phyloP scores from a whole-genome alignment of 2,888 invertebrate genomes.

The Philereme transversata region DNA sequence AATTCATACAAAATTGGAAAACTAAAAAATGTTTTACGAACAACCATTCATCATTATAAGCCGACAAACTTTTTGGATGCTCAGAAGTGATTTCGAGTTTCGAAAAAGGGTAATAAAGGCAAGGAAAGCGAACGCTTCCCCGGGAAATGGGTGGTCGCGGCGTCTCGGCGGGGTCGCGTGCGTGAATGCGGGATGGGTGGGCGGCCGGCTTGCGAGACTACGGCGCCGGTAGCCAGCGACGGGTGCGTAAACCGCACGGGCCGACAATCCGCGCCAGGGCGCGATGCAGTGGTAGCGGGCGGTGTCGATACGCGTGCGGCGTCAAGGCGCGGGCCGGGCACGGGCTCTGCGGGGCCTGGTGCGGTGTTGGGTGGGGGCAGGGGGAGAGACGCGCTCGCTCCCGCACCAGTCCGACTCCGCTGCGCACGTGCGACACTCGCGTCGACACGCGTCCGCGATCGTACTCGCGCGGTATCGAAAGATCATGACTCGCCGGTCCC shows the following conservation, averaged over 20 bases:
- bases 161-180: constrained; percentile 43
- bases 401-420: constrained; percentile 68
- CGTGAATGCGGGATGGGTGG: constrained; percentile 43
- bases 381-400: constrained; percentile 57
- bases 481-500: constrained; percentile 72
- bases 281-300: constrained; percentile 72
- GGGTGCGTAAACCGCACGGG: constrained; percentile 48
- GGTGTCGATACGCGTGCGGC: constrained; percentile 75
- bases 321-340: constrained; percentile 26
- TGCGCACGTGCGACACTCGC: constrained; percentile 66
- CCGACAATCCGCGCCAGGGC: constrained; percentile 41
- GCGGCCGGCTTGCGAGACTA: constrained; percentile 39
- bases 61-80: constrained; percentile 16
- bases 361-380: constrained; percentile 50
- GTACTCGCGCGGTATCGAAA: constrained; percentile 63
- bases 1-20: too few relatives aligned
- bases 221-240: constrained; percentile 40
- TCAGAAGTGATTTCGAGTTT: constrained; percentile 49
- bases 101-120: constrained; percentile 52
- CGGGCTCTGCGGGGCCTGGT: constrained; percentile 44
- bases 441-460: constrained; percentile 56
- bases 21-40: too few relatives aligned
- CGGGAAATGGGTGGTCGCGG: constrained; percentile 44
- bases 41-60: too few relatives aligned
- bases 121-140: constrained; percentile 59